Base-by-base conservation (phyloP, 2,888 invertebrate species). In the Asteroscopus sphinx region DNA sequence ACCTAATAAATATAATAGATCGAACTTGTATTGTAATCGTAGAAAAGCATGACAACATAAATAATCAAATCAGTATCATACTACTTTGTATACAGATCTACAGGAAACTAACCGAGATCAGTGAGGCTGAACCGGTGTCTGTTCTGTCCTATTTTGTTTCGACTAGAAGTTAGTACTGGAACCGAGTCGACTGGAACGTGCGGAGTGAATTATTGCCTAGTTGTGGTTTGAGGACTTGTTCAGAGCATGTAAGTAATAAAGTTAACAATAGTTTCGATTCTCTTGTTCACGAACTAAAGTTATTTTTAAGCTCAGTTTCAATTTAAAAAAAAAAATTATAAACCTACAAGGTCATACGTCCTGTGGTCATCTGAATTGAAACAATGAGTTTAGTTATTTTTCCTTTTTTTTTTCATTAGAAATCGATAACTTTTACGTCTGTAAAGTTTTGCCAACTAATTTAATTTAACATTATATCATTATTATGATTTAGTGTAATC, bases 121-220 rank as follows among this genome's bases (percentile, higher is more conserved):
- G 45, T 17, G 44, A 33, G 45, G 30, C 39, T 40, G 63, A 60
- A 60, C 54, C 30, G 8, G 17, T 15, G 54, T 21, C 21, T 21
- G 33, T 17, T 63, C 33, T 7, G 25, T 30, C 35, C 35, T 60
- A 63, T 60, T 63, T 60, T 30, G 54, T 63, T 54, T 45, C 21
- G 13, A 53, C 28, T 28, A 45, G 37, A 41, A 51, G 51, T 26
- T 33, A 37, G 26, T 48, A 48, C 52, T 44, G 26, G 28, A 17
- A 28, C 36, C 53, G 39, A 65, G 65, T 65, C 48, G 45, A 49
- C 66, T 66, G 48, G 41, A 65, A 65, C 47, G 37, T 15, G 40
- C 40, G 41, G 16, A 37, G 64, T 37, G 41, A 60, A 40, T 40
- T 53, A 63, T 53, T 40, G 25, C 13, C 16, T 12, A 15, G 8